These are phyloP conservation scores for Ctenosaura bakeri DNA, from an alignment of 2,797 vertebrate genomes.

Conservation along the genomic window DNA sequence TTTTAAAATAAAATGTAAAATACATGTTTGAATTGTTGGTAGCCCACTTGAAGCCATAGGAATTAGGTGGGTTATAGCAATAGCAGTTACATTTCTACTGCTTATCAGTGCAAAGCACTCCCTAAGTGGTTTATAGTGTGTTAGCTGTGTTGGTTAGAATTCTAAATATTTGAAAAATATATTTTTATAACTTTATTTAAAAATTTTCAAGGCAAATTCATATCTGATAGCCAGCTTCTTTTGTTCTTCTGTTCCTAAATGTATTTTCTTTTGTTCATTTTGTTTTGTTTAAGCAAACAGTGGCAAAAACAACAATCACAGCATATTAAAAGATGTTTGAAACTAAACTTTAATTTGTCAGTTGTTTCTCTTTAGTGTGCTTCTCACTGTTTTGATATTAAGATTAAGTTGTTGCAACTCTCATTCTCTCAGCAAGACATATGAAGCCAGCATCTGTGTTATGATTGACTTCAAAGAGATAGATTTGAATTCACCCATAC, in stretches of 20 bases:
- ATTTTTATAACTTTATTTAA: no score
- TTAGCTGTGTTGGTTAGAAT: background rate
- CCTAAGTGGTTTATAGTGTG: no score
- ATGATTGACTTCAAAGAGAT: background rate
- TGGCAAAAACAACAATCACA: no score
- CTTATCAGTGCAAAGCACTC: no score
- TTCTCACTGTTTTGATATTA: background rate
- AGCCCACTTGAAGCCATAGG: background rate
- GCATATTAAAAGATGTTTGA: no score
- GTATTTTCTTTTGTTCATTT: constrained; percentile 2
- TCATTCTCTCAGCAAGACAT: background rate
- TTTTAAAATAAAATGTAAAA: background rate
- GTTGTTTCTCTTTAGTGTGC: background rate
- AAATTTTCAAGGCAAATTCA: background rate
- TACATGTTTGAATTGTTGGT: background rate
- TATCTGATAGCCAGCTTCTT: background rate
- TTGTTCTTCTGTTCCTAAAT: background rate
- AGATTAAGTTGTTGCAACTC: background rate
- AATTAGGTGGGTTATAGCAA: background rate
- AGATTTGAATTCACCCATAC: background rate
- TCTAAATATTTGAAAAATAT: background rate
- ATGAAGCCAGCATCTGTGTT: rapidly evolving
- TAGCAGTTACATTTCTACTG: no score
- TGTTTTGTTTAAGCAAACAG: background rate
- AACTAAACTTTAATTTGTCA: background rate